Evolutionary conservation across 2,797 vertebrate species (phyloP), one percentile per base, ranked within the genome.

Genomic region (Pantherophis alleghaniensis): DNA sequence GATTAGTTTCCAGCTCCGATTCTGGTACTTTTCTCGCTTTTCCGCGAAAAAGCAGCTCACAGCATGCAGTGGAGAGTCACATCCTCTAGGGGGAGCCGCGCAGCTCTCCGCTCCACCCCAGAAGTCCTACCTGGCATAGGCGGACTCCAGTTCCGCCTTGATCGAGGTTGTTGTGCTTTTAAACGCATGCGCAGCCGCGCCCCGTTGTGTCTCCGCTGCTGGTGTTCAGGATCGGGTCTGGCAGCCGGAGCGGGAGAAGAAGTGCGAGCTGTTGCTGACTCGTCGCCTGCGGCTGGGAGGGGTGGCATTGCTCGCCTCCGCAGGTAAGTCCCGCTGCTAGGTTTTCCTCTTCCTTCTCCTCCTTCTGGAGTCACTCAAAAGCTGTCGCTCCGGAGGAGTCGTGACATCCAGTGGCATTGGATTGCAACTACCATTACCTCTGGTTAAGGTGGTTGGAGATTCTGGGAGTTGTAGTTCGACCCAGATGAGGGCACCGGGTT

Each of bases 171-270:
- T 66, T 86, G 79, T 42, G 61, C 0, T 0, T 3, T 2, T 13
- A 2, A 0, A 90, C 93, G 92, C 95, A 93, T 95, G 95, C 95
- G 95, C 93, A 24, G 93, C 61, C 55, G 87, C 90, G 83, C 95
- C 93, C 86, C 26, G n/a, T n/a, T 42, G 87, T 83, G 9, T 20
- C 51, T 24, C 89, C 42, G 94, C 60, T 32, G 37, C 63, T 24
- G 57, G 47, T 16, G 59, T 20, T 55, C 59, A 32, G 20, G 47
- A 7, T 51, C 32, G 42, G 32, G 32, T 47, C 87, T 5, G 10
- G 86, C 28, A 2, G 28, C 37, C 9, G 22, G 42, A 28, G 42
- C 24, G 47, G 42, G 22, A 10, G n/a, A 28, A 60, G 66, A 6
- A 42, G 79, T 22, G 79, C 13, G 2, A 51, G 90, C 5, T 2